Base-by-base conservation (phyloP, 30 jellyfish, hydroid and myxozoan genomes). In the Sanderia malayensis region DNA sequence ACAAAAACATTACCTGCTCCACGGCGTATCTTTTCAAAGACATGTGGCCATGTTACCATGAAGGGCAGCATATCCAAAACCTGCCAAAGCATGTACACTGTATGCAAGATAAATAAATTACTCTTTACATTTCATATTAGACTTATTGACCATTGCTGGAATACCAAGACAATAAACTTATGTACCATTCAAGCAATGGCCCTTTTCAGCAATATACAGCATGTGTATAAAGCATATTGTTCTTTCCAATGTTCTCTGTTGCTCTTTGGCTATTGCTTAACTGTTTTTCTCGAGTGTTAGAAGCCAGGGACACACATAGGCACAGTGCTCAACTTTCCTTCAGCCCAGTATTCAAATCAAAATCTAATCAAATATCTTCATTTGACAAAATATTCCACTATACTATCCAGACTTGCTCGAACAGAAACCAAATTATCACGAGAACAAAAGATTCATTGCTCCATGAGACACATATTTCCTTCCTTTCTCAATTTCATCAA, bases 11-110 rank as follows among this genome's bases (percentile, higher is more conserved):
- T 76, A 89, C 98, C 98, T 68, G 98, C 98, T 11, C 98, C 98
- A 15, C 96, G 89, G 53, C 61, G 23, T 19, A 90, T 71, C 23
- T 58, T 72, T 20, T 76, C 82, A 62, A 90, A 84, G 4, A 90
- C 98, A 57, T 60, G 62, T 18, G 98, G 86, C 22, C 70, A 33
- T 10, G 95, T 90, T n/a, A 62, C 74, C 87, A 90, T 68, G 64
- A 44, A 67, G 31, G 90, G 85, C 25, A 58, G 31, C 61, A 78
- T 29, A 19, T 61, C 82, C 7, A 69, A 58, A 31, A 18, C 52
- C 33, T 44, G 63, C 98, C 98, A 90, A n/a, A 82, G 66, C 15
- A 92, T 66, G 71, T 90, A 90, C 15, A 90, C 98, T 89, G 77
- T 19, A 61, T 41, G 55, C 8, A 41, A 41, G 8, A 41, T 6